Evolutionary conservation across 2,113 vertebrate species (phyloP).

Genomic region (Dolichotis patagonum): DNA sequence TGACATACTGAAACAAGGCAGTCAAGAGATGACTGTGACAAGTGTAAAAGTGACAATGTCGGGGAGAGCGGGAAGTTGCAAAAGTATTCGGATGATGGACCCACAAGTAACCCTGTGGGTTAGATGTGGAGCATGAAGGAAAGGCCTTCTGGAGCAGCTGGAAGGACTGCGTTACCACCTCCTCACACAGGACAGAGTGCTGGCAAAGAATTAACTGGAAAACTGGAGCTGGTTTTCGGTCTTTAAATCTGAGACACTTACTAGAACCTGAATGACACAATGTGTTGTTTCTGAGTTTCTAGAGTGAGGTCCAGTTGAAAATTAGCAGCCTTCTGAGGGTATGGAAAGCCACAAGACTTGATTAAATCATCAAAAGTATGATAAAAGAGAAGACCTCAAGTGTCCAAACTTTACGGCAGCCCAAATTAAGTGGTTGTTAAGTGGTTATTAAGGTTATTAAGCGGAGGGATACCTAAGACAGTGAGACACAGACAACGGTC

Average conservation of each 20-base stretch:
- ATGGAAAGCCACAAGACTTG: neutral
- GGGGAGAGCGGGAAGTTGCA: neutral
- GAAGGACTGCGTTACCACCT: neutral
- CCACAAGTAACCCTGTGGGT: neutral
- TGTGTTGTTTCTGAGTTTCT: neutral
- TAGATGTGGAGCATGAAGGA: neutral
- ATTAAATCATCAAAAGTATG: neutral
- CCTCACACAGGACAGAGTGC: neutral
- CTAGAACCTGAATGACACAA: neutral
- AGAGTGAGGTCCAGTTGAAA: neutral
- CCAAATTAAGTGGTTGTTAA: neutral
- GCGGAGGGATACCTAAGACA: neutral
- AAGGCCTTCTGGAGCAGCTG: neutral
- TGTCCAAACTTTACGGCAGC: neutral
- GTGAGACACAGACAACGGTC: neutral
- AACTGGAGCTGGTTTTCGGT: neutral
- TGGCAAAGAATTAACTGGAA: neutral
- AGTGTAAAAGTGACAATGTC: neutral
- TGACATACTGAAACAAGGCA: neutral
- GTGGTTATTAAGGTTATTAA: neutral
- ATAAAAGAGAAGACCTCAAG: neutral
- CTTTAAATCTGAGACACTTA: neutral
- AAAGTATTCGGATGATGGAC: neutral
- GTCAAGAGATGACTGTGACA: neutral
- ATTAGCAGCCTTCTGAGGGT: neutral